phyloP scores from a whole-genome alignment of 2,113 vertebrate genomes.

The Marcusenius ussheri region DNA sequence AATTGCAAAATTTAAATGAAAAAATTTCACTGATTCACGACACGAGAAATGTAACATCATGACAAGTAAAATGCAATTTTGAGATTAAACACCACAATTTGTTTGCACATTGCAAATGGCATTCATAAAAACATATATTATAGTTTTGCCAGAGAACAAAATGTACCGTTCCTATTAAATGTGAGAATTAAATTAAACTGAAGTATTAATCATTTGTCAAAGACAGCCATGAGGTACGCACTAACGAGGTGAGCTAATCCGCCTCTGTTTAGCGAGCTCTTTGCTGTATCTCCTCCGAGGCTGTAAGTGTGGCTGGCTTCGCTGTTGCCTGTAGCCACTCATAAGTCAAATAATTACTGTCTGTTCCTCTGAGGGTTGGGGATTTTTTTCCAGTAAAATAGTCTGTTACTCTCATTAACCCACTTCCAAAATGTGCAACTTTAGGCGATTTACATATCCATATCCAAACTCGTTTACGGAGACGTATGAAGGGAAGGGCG shows the following conservation, averaged over 20 bases:
- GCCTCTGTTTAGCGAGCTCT: slow-evolving; percentile 13
- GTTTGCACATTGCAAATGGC: not conserved
- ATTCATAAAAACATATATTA: not conserved
- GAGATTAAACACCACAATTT: not conserved
- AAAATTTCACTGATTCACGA: not conserved
- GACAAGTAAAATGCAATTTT: not conserved
- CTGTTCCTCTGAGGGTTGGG: slow-evolving; percentile 34
- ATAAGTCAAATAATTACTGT: slow-evolving; percentile 54
- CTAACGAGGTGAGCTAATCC: slow-evolving; percentile 17
- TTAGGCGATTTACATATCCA: slow-evolving; percentile 29
- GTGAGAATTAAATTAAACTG: not conserved
- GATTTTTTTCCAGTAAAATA: slow-evolving; percentile 40
- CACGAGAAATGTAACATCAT: not conserved
- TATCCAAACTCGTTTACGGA: not conserved
- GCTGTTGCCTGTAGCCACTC: slow-evolving; percentile 36
- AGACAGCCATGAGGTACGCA: slow-evolving; percentile 9
- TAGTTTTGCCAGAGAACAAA: not conserved
- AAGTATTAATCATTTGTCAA: not conserved
- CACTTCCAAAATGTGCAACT: slow-evolving; percentile 43
- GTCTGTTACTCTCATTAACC: slow-evolving; percentile 41
- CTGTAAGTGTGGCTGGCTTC: slow-evolving; percentile 13
- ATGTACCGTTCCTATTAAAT: not conserved
- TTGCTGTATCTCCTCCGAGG: slow-evolving; percentile 26
- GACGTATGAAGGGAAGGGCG: not conserved
- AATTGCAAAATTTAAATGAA: not conserved